phyloP scores from a whole-genome alignment of 2,113 vertebrate species.

The Caretta caretta region DNA sequence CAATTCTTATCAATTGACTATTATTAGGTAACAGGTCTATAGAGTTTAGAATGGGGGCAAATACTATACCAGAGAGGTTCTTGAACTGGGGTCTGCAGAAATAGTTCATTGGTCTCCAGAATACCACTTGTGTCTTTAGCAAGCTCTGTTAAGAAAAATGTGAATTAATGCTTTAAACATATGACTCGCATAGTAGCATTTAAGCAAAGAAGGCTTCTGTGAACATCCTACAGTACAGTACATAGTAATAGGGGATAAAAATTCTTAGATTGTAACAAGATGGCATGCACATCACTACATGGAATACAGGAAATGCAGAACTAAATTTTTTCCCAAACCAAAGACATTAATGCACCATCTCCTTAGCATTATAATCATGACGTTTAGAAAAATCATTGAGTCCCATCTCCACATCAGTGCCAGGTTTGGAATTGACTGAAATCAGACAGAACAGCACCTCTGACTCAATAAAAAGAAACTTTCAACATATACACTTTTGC shows the following conservation, averaged over 20 bases:
- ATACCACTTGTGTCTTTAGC: background rate
- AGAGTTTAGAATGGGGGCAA: background rate
- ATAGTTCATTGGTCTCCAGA: background rate
- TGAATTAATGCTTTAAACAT: background rate
- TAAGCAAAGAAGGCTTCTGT: background rate
- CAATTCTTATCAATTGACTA: background rate
- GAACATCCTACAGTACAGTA: fast-evolving
- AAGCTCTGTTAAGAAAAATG: background rate
- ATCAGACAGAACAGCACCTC: background rate
- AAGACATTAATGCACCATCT: background rate
- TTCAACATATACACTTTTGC: background rate
- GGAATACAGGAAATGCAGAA: background rate
- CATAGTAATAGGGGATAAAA: background rate
- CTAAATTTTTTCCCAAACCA: background rate
- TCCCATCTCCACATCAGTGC: background rate
- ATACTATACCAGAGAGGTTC: conserved; percentile 35
- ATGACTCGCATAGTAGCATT: background rate
- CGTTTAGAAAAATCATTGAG: background rate
- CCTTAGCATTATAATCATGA: background rate
- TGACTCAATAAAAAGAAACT: background rate
- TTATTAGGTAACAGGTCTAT: background rate
- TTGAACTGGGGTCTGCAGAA: background rate
- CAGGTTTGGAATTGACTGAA: background rate
- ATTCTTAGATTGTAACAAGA: background rate
- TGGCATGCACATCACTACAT: background rate